These are phyloP conservation scores for Vanessa atalanta DNA, from an alignment of 1,140 invertebrate species.

Conservation along the genomic window DNA sequence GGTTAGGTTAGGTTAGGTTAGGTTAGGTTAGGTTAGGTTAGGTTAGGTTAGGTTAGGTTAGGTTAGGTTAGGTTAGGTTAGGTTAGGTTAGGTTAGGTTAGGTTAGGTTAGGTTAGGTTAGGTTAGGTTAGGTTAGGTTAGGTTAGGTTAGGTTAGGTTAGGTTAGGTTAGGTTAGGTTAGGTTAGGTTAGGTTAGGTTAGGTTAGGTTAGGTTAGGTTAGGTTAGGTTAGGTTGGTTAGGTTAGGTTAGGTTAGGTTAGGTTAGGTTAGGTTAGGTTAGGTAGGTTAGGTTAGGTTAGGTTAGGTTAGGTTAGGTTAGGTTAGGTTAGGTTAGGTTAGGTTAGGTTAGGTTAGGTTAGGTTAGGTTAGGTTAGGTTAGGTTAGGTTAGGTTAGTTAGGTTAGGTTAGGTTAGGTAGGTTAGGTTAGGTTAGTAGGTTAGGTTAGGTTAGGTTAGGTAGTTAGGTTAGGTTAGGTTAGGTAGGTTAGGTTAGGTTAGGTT, in stretches of 20 bases:
- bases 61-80: slow-evolving; percentile 13
- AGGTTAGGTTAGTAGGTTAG: too few relatives aligned
- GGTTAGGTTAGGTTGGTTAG: slow-evolving; percentile 4
- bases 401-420: too few relatives aligned
- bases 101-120: slow-evolving; percentile 22
- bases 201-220: slow-evolving; percentile 18
- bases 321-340: slow-evolving; percentile 21
- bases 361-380: slow-evolving; percentile 22
- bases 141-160: slow-evolving; percentile 20
- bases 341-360: slow-evolving; percentile 22
- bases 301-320: slow-evolving; percentile 22
- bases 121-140: slow-evolving; percentile 14
- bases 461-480: too few relatives aligned
- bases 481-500: too few relatives aligned
- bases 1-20: slow-evolving; percentile 22
- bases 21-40: slow-evolving; percentile 22
- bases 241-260: slow-evolving; percentile 12
- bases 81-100: slow-evolving; percentile 22
- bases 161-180: slow-evolving; percentile 6
- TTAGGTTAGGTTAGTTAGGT: slow-evolving; percentile 13
- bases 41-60: slow-evolving; percentile 22
- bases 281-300: neutral
- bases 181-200: slow-evolving; percentile 13
- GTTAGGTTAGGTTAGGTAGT: too few relatives aligned
- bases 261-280: slow-evolving; percentile 7